phyloP scores from a whole-genome alignment of 2,888 invertebrate species.

The Chaetogeoica ovagalla region DNA sequence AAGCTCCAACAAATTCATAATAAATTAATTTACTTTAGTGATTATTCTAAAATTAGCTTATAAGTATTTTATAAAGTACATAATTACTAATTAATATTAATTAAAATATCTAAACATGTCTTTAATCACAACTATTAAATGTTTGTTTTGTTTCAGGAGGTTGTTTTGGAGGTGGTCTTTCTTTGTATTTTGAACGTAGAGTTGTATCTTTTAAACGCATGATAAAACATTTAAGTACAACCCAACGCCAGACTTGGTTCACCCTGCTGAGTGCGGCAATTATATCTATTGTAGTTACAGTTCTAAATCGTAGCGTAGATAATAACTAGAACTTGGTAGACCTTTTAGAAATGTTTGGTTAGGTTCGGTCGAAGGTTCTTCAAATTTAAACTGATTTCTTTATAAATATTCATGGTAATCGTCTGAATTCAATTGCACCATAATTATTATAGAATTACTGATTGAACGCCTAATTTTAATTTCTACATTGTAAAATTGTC shows the following conservation, averaged over 20 bases:
- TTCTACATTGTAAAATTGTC: no score
- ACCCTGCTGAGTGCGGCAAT: not conserved
- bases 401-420: not conserved
- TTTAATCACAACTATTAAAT: not conserved
- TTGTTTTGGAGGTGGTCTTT: not conserved
- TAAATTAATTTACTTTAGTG: no score
- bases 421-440: not conserved
- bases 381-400: not conserved
- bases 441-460: not conserved
- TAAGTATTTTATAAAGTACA: no score
- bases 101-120: no score
- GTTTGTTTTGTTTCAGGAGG: constrained; percentile 9
- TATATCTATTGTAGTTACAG: not conserved
- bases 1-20: no score
- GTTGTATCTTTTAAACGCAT: not conserved
- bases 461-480: not conserved
- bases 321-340: not conserved
- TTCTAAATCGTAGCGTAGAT: not conserved
- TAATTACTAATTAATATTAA: no score
- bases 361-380: not conserved
- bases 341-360: constrained; percentile 1
- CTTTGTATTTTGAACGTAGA: not conserved
- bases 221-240: not conserved
- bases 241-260: not conserved
- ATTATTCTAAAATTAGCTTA: no score